Evolutionary conservation across 1,140 invertebrate genomes (phyloP), one percentile per base, ranked within the genome.

Genomic region (Formica exsecta): DNA sequence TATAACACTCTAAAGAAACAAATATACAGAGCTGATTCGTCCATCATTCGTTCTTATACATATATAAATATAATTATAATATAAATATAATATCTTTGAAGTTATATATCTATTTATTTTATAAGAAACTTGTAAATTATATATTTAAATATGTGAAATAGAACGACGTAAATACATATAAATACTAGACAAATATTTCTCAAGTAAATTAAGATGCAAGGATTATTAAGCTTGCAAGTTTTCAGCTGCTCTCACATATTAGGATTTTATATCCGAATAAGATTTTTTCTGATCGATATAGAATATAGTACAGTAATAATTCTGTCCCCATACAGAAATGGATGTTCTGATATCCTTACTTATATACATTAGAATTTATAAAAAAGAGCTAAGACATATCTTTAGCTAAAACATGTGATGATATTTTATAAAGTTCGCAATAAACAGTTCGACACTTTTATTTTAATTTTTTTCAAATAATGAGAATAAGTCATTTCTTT

Each of bases 171-270:
- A 2, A 22, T 41, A 29, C n/a, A 57, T 4, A 29, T 29, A 29
- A 0, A 29, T 0, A 29, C 1, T 16, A 48, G 44, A 16, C 3
- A 48, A 48, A 16, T 0, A 68, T 51, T 86, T 86, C 13, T 62
- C n/a, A 19, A 19, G 13, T 64, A 9, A 64, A 66, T 80, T 38
- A 51, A 80, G n/a, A 54, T 51, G 11, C n/a, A 41, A 68, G n/a
- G 2, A 65, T 32, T 36, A n/a, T 65, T 65, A 29, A 80, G 65
- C 65, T 74, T 64, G 44, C 51, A 73, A 62, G 62, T 74, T 83
- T 81, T 87, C 48, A 74, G 57, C 76, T 88, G 90, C 90, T 90
- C 92, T 91, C 85, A 51, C 74, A 32, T 81, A 93, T 83, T 91
- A 92, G 91, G 92, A 65, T 68, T 44, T 71, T 90, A 93, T 88